These are phyloP conservation scores for Myotis brandtii DNA, from an alignment of 2,113 vertebrate genomes.

Conservation along the genomic window DNA sequence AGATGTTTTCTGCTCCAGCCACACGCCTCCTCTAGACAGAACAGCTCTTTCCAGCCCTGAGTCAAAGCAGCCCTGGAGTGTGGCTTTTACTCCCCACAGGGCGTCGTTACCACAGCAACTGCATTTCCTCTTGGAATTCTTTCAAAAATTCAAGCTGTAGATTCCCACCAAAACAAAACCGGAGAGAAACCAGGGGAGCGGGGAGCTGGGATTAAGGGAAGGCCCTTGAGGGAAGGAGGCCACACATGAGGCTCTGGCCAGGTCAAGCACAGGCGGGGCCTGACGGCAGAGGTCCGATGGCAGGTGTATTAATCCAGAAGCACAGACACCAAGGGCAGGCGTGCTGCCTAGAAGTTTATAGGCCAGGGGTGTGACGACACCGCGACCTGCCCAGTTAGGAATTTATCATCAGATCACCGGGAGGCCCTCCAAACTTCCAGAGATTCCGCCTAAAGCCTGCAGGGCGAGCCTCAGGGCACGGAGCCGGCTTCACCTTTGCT, in stretches of 20 bases:
- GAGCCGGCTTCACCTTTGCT: no score
- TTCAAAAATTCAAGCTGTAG: conserved; percentile 51
- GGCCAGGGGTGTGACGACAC: neutral
- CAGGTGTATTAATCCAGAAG: no score
- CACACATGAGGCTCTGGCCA: neutral
- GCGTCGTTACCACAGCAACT: conserved; percentile 73
- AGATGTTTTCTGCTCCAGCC: neutral
- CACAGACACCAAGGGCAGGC: neutral
- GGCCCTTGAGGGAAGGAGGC: neutral
- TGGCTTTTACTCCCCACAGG: neutral
- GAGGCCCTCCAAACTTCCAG: neutral
- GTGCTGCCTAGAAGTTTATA: neutral
- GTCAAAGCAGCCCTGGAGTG: neutral
- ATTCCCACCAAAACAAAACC: conserved; percentile 53
- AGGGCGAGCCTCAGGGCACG: fast-evolving
- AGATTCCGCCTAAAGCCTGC: neutral
- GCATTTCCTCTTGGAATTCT: conserved; percentile 52
- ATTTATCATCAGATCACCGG: neutral
- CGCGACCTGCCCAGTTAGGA: neutral
- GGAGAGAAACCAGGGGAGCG: neutral
- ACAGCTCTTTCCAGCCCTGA: neutral
- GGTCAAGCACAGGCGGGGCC: neutral
- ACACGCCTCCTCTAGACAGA: neutral
- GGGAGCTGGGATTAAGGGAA: neutral
- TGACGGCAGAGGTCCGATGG: neutral